Evolutionary conservation across 1,140 invertebrate species (phyloP), one percentile per base, ranked within the genome.

Genomic region (Marisa cornuarietis): DNA sequence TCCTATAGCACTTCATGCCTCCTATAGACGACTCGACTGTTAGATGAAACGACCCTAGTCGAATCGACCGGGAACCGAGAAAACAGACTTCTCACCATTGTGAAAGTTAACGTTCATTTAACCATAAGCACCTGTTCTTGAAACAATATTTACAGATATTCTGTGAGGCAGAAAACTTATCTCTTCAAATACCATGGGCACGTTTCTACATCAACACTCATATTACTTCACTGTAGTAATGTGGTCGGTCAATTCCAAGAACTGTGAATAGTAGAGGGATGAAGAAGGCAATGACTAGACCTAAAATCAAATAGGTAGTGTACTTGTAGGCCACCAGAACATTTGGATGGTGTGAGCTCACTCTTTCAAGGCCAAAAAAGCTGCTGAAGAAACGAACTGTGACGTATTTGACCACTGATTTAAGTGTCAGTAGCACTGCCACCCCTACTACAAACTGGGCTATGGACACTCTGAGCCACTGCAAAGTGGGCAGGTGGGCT

Each of bases 321-420:
- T 95, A 97, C 89, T 96, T 97, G 86, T 95, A 95, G 77, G 94
- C 93, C 75, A 96, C 91, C 87, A 97, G 96, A 5, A 96, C 94
- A 79, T 83, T 79, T 18, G 87, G 83, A 69, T 87, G 78, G 82
- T 86, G 65, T 79, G 86, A 22, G 82, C 93, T 87, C 95, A 81
- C 66, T 69, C 63, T 69, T 65, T 83, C 76, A 83, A 93, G 77
- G 94, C 90, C 85, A 92, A 92, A 68, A 95, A 91, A 76, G 95
- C 88, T 61, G 93, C 93, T 91, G 95, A 95, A 54, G 95, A 91
- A 81, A 93, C 92, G 26, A 92, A 93, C 89, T 94, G 95, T 20
- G 93, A 93, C 0, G 94, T 81, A 0, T 91, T 93, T 91, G 95
- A 96, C 71, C 93, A 94, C 22, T 95, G 87, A 4, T 93, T 93